Conservation (phyloP, 2,113 vertebrate genomes). For the Lonchura striata region DNA sequence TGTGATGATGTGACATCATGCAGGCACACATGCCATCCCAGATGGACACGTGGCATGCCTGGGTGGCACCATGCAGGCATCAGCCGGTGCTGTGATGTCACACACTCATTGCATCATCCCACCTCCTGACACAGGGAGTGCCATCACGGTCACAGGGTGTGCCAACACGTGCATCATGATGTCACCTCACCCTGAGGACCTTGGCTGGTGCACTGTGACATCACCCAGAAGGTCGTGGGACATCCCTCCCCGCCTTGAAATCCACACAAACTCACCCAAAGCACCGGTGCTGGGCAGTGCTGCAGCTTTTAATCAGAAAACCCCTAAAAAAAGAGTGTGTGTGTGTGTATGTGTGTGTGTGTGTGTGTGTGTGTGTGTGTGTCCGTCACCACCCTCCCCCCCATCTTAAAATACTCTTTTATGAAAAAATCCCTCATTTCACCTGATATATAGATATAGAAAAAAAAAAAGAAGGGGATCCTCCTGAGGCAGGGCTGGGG, state of each 20-base stretch:
- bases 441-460: background rate
- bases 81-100: background rate
- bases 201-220: background rate
- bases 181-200: background rate
- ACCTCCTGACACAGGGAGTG: background rate
- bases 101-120: rapidly evolving
- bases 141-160: rapidly evolving
- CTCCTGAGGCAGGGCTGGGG: background rate
- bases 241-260: rapidly evolving
- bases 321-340: background rate
- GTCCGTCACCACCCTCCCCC: background rate
- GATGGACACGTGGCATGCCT: background rate
- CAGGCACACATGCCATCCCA: background rate
- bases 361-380: background rate
- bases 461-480: background rate
- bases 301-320: constrained; percentile 28
- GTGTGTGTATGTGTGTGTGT: background rate
- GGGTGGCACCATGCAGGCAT: background rate
- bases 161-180: rapidly evolving
- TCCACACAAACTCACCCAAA: background rate
- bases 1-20: background rate
- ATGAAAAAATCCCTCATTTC: background rate
- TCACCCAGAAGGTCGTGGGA: background rate
- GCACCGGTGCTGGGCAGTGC: background rate
- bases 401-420: background rate